Evolutionary conservation across 2,113 vertebrate species (phyloP).

Genomic region (Penelope pileata): DNA sequence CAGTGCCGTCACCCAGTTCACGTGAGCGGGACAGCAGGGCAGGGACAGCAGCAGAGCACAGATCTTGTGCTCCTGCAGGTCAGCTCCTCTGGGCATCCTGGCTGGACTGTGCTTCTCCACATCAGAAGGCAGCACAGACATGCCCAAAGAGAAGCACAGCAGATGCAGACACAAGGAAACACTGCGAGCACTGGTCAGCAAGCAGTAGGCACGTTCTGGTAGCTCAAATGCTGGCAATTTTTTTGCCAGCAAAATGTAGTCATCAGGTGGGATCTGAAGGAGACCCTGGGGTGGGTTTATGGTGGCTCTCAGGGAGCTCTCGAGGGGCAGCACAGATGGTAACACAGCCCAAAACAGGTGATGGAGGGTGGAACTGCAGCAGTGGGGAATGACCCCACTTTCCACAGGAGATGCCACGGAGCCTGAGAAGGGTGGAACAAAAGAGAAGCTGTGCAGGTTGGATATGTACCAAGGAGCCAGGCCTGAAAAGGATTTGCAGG

Average conservation of each 20-base stretch:
- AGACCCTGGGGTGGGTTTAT: neutral
- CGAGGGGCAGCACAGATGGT: neutral
- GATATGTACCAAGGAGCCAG: neutral
- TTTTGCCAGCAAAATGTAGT: neutral
- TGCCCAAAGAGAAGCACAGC: neutral
- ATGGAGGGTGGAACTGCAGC: neutral
- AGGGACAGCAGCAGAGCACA: neutral
- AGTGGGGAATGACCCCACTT: neutral
- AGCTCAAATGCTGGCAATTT: neutral
- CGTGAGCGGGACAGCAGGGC: neutral
- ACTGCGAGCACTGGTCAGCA: accelerated
- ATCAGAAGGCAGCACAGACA: neutral
- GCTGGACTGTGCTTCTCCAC: neutral
- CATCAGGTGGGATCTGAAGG: neutral
- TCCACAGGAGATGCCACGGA: neutral
- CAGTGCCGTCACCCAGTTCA: neutral
- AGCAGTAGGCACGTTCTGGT: neutral
- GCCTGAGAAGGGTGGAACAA: neutral
- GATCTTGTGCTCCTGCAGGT: neutral
- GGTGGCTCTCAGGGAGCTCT: neutral
- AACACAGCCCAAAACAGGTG: neutral
- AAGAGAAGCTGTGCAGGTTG: neutral
- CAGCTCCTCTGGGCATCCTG: neutral
- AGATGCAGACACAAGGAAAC: neutral
- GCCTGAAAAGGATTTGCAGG: neutral